These are phyloP conservation scores for Pseudomyrmex pallidus DNA, from an alignment of 1,140 invertebrate genomes.

Conservation along the genomic window DNA sequence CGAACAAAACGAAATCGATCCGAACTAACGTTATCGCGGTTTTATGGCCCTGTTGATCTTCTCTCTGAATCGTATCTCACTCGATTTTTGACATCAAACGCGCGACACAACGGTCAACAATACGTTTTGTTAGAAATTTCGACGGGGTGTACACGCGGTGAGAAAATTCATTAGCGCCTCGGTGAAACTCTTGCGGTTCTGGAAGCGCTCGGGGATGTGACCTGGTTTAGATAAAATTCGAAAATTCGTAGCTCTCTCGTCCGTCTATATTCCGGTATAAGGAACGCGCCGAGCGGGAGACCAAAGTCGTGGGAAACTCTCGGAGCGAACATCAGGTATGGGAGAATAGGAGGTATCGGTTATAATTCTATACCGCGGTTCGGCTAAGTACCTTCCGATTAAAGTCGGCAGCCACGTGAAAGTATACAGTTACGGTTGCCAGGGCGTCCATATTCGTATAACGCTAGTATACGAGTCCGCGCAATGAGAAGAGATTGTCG, in stretches of 20 bases:
- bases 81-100: too few species aligned
- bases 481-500: neutral
- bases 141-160: neutral
- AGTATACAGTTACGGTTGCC: conserved; percentile 71
- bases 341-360: conserved; percentile 74
- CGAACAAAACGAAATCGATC: neutral
- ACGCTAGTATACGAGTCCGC: neutral
- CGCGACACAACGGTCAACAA: too few species aligned
- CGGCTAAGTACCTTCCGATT: conserved; percentile 78
- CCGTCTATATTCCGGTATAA: neutral
- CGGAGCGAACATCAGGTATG: conserved; percentile 67
- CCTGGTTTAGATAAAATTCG: conserved; percentile 40
- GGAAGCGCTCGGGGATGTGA: neutral
- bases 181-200: conserved; percentile 23
- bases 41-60: too few species aligned
- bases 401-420: conserved; percentile 76
- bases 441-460: conserved; percentile 50
- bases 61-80: too few species aligned
- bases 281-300: conserved; percentile 6
- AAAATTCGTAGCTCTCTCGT: conserved; percentile 47
- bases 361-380: conserved; percentile 77
- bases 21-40: too few species aligned
- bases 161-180: conserved; percentile 8
- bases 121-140: neutral
- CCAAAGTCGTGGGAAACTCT: conserved; percentile 63